These are phyloP conservation scores for Patella depressa DNA, from an alignment of 2,888 invertebrate species.

Conservation along the genomic window DNA sequence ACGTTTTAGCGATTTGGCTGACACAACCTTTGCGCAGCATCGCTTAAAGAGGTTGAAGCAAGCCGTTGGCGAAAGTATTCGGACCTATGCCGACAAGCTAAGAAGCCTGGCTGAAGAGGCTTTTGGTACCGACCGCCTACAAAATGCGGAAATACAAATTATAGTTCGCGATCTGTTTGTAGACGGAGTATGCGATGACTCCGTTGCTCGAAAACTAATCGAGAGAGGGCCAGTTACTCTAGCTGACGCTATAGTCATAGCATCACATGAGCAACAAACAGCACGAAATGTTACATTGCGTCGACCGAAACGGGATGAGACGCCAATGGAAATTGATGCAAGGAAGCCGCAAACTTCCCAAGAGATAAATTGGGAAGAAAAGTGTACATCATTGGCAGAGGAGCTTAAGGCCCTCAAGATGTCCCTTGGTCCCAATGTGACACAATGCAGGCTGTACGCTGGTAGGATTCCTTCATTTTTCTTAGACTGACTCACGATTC, in stretches of 20 bases:
- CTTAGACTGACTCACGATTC: no score
- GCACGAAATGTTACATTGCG: background rate
- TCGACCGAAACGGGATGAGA: background rate
- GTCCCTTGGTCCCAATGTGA: no score
- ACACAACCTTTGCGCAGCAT: background rate
- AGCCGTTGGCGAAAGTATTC: background rate
- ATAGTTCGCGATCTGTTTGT: background rate
- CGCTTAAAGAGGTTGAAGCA: background rate
- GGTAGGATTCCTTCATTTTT: no score
- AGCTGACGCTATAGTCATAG: background rate
- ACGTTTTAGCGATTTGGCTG: background rate
- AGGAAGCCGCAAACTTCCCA: background rate
- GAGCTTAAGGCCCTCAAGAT: no score
- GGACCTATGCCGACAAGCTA: background rate
- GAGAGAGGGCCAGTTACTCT: background rate
- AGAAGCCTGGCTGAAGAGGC: background rate
- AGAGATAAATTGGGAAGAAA: no score
- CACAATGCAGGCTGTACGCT: no score
- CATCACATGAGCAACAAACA: background rate
- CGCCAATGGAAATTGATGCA: background rate
- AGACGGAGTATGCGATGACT: background rate
- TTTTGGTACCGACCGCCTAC: background rate
- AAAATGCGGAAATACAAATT: background rate
- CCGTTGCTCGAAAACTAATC: background rate
- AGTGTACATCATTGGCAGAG: no score